Evolutionary conservation across 2,113 vertebrate species (phyloP).

Genomic region (Chaetops frenatus): DNA sequence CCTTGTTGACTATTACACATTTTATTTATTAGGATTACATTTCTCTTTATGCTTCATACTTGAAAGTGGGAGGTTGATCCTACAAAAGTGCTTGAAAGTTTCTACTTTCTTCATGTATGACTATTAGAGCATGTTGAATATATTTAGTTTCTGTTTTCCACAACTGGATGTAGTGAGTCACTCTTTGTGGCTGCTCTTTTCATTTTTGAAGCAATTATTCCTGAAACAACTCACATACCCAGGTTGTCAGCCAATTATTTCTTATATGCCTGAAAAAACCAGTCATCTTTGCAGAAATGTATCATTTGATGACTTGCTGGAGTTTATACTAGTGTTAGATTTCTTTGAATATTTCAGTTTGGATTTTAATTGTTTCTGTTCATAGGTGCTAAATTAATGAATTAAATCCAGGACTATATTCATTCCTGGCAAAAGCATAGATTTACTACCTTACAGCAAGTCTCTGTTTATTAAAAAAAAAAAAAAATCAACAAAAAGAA

Average conservation of each 20-base stretch:
- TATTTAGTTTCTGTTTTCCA: slow-evolving; percentile 14
- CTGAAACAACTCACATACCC: background rate
- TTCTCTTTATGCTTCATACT: background rate
- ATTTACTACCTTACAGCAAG: background rate
- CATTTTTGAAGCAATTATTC: slow-evolving; percentile 17
- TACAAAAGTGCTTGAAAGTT: slow-evolving; percentile 7
- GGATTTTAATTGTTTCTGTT: background rate
- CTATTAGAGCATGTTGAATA: background rate
- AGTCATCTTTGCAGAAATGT: background rate
- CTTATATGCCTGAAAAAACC: background rate
- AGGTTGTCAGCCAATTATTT: slow-evolving; percentile 24
- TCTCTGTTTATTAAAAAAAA: background rate
- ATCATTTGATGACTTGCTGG: background rate
- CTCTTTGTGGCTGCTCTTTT: background rate
- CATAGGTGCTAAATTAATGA: background rate
- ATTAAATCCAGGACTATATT: background rate
- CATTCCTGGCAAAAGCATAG: background rate
- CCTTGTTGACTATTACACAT: background rate
- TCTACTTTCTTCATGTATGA: background rate
- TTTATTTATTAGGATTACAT: background rate
- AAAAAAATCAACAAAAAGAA: background rate
- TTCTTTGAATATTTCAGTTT: background rate
- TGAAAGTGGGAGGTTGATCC: background rate
- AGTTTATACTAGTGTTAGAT: background rate
- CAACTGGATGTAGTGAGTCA: slow-evolving; percentile 19